phyloP scores from a whole-genome alignment of 2,113 vertebrate species.

The Plecturocebus donacophilus region DNA sequence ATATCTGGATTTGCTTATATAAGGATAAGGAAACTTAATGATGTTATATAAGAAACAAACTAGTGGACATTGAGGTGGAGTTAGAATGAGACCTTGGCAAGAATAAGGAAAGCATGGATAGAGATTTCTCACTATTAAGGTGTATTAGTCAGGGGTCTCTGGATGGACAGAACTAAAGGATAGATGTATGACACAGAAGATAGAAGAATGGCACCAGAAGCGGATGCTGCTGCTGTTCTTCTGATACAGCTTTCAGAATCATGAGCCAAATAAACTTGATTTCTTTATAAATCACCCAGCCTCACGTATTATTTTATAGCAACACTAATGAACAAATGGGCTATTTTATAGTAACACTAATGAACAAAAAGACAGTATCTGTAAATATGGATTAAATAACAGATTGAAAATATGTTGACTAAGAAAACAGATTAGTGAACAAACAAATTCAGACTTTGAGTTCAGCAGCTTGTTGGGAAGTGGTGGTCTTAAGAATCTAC shows the following conservation, averaged over 20 bases:
- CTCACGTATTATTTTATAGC: not conserved
- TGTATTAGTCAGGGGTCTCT: too few relatives aligned
- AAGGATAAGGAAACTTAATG: not conserved
- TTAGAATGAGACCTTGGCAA: not conserved
- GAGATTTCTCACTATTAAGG: not conserved
- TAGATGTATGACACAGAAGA: too few relatives aligned
- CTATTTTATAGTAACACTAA: not conserved
- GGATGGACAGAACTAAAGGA: too few relatives aligned
- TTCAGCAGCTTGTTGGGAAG: not conserved
- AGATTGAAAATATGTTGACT: not conserved
- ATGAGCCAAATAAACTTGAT: not conserved
- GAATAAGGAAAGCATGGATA: fast-evolving
- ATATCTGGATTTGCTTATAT: not conserved
- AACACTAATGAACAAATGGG: not conserved
- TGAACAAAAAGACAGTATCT: not conserved
- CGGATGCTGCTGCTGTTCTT: too few relatives aligned
- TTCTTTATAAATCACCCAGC: not conserved
- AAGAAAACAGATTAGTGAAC: not conserved
- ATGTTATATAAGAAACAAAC: not conserved
- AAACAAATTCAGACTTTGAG: not conserved
- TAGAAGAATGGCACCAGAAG: too few relatives aligned
- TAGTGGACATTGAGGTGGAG: not conserved
- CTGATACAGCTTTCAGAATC: too few relatives aligned
- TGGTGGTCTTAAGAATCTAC: not conserved
- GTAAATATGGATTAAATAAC: not conserved